These are phyloP conservation scores for Pycnonotus jocosus DNA, from an alignment of 2,113 vertebrate genomes.

Conservation along the genomic window DNA sequence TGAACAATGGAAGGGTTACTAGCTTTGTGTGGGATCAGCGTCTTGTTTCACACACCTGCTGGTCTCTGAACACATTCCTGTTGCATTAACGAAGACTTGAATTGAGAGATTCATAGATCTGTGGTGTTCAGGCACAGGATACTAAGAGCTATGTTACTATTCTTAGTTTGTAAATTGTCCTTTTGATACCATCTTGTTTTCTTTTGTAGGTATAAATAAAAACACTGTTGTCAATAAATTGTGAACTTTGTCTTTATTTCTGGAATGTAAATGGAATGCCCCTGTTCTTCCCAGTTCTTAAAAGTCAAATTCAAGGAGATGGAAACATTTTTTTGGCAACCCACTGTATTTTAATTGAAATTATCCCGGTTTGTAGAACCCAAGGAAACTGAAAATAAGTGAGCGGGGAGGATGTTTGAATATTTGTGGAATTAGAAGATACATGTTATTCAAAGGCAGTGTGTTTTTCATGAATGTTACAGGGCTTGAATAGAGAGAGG, in stretches of 20 bases:
- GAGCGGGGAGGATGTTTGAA: neutral
- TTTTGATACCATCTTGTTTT: conserved; percentile 86
- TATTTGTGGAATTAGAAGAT: neutral
- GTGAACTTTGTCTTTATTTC: conserved; percentile 66
- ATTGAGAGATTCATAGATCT: conserved; percentile 70
- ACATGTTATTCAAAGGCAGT: accelerated
- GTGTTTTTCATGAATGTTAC: neutral
- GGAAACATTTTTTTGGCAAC: neutral
- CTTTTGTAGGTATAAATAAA: conserved; percentile 86
- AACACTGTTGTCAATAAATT: conserved; percentile 78
- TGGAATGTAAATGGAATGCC: neutral
- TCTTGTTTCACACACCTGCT: conserved; percentile 57
- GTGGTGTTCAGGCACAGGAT: conserved; percentile 73
- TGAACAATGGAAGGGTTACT: conserved; percentile 65
- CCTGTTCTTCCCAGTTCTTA: neutral
- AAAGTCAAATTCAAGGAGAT: neutral
- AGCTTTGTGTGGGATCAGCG: conserved; percentile 72
- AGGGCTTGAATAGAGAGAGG: neutral
- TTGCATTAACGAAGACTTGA: conserved; percentile 69
- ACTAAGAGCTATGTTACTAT: conserved; percentile 77
- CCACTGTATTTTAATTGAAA: neutral
- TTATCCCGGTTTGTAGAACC: accelerated
- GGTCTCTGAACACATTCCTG: conserved; percentile 79
- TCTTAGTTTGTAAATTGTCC: conserved; percentile 80
- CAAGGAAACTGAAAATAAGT: neutral